phyloP scores from a whole-genome alignment of 2,797 vertebrate genomes.

The Sebastes goodei region DNA sequence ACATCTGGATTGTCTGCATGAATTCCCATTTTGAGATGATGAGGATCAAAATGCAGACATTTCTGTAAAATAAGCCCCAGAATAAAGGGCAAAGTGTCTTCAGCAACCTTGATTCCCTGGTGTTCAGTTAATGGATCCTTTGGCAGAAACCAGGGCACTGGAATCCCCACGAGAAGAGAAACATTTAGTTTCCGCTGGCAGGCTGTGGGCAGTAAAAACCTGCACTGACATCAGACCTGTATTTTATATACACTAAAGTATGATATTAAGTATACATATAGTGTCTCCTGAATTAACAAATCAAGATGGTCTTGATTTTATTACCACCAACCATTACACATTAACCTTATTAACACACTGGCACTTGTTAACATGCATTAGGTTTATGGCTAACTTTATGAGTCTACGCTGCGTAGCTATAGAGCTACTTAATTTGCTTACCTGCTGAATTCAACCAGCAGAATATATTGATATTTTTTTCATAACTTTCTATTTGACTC shows the following conservation, averaged over 20 bases:
- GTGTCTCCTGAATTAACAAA: not conserved
- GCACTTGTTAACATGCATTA: not conserved
- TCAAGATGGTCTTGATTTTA: not conserved
- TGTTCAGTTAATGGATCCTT: not conserved
- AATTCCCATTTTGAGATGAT: not conserved
- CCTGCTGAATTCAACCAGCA: not conserved
- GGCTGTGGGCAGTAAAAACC: not conserved
- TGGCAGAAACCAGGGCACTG: slow-evolving; percentile 11
- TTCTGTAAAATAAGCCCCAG: not conserved
- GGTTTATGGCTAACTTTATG: not conserved
- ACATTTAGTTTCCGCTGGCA: not conserved
- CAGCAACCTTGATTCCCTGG: slow-evolving; percentile 27
- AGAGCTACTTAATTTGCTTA: not conserved
- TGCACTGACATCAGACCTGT: not conserved
- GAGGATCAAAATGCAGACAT: not conserved
- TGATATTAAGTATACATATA: not conserved
- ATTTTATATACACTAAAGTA: not conserved
- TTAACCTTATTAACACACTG: not conserved
- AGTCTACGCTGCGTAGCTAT: not conserved
- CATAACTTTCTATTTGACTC: not conserved
- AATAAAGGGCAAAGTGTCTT: slow-evolving; percentile 7
- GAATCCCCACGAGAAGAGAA: slow-evolving; percentile 7
- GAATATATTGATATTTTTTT: not conserved
- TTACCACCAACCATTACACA: not conserved
- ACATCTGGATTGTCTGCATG: not conserved